A percentile compares a stretch with the other conserved stretches of the same genome.
phyloP scores from a whole-genome alignment of 2,797 vertebrate species.

The Nyctalus aviator region DNA sequence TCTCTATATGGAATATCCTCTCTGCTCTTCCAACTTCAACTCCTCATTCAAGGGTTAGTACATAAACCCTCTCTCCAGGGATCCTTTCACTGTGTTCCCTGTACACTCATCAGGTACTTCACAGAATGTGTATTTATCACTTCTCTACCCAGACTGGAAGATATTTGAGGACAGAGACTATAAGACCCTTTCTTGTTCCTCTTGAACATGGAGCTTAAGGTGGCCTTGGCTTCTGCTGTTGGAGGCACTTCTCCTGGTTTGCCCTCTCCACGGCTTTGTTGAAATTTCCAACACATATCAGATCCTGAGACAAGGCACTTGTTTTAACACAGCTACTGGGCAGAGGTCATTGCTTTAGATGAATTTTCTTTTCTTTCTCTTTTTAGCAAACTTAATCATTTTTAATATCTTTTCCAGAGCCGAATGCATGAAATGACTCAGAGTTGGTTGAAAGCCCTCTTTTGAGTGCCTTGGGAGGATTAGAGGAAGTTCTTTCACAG shows the following conservation, averaged over 20 bases:
- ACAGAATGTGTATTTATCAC: background rate
- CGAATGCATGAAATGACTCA: slow-evolving; percentile 77
- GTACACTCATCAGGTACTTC: background rate
- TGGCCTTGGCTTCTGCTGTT: background rate
- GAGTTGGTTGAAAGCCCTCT: slow-evolving; percentile 71
- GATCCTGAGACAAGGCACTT: slow-evolving; percentile 71
- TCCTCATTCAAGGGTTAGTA: background rate
- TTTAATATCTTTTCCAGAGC: slow-evolving; percentile 80
- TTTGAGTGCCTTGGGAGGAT: slow-evolving; percentile 73
- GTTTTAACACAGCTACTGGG: slow-evolving; percentile 63
- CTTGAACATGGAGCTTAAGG: background rate
- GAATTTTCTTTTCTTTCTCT: slow-evolving; percentile 68
- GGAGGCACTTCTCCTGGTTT: background rate
- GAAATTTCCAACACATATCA: slow-evolving; percentile 70
- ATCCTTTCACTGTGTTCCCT: background rate
- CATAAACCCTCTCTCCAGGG: background rate
- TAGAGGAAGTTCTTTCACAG: slow-evolving; percentile 71
- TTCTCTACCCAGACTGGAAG: background rate
- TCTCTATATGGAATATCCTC: background rate
- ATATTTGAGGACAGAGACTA: background rate
- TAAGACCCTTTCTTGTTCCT: background rate
- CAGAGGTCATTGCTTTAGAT: slow-evolving; percentile 69
- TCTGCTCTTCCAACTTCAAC: background rate
- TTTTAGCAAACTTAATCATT: slow-evolving; percentile 80
- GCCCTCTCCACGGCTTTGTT: slow-evolving; percentile 38